These are phyloP conservation scores for Tauraco erythrolophus DNA, from an alignment of 2,113 vertebrate genomes.

Conservation along the genomic window DNA sequence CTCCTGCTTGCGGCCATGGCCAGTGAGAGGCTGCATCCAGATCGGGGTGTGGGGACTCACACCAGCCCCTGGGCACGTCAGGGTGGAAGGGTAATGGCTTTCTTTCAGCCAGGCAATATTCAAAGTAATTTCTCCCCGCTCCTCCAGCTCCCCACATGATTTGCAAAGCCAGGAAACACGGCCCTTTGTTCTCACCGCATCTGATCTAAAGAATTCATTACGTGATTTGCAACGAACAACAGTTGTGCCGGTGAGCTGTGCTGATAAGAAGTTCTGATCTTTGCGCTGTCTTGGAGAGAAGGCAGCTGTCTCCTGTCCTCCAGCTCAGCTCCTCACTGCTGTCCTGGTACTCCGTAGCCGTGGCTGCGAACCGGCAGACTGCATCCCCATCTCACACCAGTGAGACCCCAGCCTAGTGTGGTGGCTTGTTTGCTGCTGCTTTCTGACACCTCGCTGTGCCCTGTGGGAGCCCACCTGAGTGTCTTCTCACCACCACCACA, in stretches of 20 bases:
- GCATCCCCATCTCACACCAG: too few species aligned
- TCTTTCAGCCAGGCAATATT: not conserved
- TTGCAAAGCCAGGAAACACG: not conserved
- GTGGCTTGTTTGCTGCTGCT: not conserved
- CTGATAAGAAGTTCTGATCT: not conserved
- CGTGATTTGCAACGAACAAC: not conserved
- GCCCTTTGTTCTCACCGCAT: not conserved
- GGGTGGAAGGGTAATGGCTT: not conserved
- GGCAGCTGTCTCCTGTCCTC: not conserved
- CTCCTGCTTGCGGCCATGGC: not conserved
- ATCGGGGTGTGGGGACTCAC: accelerated
- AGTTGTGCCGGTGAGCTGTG: not conserved
- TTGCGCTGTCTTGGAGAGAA: not conserved
- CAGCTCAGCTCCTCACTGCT: not conserved
- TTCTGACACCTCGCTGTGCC: not conserved
- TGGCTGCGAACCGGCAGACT: not conserved
- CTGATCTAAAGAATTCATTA: not conserved
- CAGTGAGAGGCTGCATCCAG: not conserved
- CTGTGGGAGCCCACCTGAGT: accelerated
- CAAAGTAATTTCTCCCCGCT: not conserved
- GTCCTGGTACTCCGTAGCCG: accelerated
- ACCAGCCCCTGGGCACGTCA: accelerated
- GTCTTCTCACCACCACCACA: accelerated
- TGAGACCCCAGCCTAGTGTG: accelerated
- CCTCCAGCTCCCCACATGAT: not conserved